These are phyloP conservation scores for Lordiphosa fenestrarum DNA, from an alignment of 2,888 invertebrate genomes.

Conservation along the genomic window DNA sequence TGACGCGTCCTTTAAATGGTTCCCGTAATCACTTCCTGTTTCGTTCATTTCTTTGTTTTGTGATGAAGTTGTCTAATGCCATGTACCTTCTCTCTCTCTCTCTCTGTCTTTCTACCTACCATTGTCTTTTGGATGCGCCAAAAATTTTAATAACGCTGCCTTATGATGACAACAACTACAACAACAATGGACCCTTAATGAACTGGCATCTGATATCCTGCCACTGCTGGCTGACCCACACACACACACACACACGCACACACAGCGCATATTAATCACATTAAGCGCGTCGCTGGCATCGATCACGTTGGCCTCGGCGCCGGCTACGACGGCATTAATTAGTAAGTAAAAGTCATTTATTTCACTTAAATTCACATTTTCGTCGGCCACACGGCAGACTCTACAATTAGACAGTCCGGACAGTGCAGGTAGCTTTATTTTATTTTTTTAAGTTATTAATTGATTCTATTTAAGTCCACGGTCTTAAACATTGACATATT, in stretches of 20 bases:
- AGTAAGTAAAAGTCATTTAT: conserved; percentile 85
- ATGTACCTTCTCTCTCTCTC: conserved; percentile 13
- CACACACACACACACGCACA: conserved; percentile 11
- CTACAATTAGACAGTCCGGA: conserved; percentile 12
- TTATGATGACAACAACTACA: conserved; percentile 42
- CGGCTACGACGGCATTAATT: conserved; percentile 94
- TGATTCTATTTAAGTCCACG: conserved; percentile 70
- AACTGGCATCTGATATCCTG: conserved; percentile 52
- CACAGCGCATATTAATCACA: conserved; percentile 94
- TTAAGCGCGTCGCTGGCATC: conserved; percentile 90
- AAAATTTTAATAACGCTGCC: conserved; percentile 68
- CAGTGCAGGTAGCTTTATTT: conserved; percentile 50
- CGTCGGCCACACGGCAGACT: conserved; percentile 37
- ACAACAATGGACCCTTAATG: conserved; percentile 43
- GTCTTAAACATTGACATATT: conserved; percentile 68
- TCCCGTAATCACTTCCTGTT: conserved; percentile 70
- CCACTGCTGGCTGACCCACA: conserved; percentile 30
- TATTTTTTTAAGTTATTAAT: conserved; percentile 69
- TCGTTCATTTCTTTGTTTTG: conserved; percentile 25
- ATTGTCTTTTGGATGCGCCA: conserved; percentile 29
- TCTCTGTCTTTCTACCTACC: conserved; percentile 37
- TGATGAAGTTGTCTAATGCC: conserved; percentile 39
- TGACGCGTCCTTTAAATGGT: conserved; percentile 65
- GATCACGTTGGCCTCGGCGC: conserved; percentile 94
- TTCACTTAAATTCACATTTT: conserved; percentile 74